These are phyloP conservation scores for Darevskia mixta DNA, from an alignment of 2,797 vertebrate species.

Conservation along the genomic window DNA sequence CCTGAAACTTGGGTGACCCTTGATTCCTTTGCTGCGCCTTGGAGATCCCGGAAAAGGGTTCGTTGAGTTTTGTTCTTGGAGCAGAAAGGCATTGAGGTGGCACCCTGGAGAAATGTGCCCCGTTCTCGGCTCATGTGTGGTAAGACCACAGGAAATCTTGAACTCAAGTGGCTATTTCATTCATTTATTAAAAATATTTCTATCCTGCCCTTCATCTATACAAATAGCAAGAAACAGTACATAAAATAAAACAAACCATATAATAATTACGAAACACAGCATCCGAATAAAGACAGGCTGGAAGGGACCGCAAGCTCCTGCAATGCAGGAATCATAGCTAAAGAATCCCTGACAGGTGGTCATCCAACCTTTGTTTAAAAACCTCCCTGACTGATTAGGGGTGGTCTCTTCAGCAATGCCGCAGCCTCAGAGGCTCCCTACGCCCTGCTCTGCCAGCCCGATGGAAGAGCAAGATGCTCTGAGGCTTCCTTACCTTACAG, in stretches of 20 bases:
- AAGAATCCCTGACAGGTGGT: too few species aligned
- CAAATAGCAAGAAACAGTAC: neutral
- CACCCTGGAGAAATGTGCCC: too few species aligned
- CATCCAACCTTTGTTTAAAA: too few species aligned
- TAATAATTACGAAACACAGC: neutral
- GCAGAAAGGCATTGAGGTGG: too few species aligned
- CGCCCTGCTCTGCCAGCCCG: neutral
- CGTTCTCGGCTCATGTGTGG: neutral
- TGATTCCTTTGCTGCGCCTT: neutral
- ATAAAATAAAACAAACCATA: too few species aligned
- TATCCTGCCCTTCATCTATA: neutral
- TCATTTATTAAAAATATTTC: neutral
- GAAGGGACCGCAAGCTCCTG: too few species aligned
- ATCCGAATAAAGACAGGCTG: neutral
- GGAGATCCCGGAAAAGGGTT: too few species aligned
- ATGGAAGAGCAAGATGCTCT: neutral
- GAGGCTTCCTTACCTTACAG: slow-evolving; percentile 14
- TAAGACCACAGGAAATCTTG: neutral
- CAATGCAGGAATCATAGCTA: too few species aligned
- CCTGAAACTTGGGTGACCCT: neutral
- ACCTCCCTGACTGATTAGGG: too few species aligned
- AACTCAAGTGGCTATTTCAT: too few species aligned
- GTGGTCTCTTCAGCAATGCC: neutral
- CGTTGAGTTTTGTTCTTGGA: neutral
- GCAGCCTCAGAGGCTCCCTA: too few species aligned